These are phyloP conservation scores for Orius insidiosus DNA, from an alignment of 1,140 invertebrate genomes.

Conservation along the genomic window DNA sequence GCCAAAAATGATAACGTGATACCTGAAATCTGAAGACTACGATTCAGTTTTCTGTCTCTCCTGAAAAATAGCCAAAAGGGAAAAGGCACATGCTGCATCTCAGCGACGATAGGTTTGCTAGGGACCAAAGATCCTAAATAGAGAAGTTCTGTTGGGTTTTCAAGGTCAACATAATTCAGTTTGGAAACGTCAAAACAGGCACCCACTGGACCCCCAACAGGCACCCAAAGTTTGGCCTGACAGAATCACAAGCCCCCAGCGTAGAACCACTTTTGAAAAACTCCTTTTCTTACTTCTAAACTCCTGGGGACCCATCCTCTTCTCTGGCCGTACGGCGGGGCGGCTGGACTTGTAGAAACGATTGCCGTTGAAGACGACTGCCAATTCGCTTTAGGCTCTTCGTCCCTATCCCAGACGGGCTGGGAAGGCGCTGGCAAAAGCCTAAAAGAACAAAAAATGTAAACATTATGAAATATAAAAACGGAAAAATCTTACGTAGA, in stretches of 20 bases:
- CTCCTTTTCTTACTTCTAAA: conserved; percentile 64
- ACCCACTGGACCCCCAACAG: not conserved
- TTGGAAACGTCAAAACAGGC: too few species aligned
- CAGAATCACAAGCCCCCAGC: not conserved
- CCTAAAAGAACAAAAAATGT: conserved; percentile 31
- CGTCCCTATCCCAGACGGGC: conserved; percentile 71
- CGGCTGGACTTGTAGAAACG: conserved; percentile 52
- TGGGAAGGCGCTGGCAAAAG: conserved; percentile 69
- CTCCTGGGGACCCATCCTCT: conserved; percentile 85
- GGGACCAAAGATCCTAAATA: too few species aligned
- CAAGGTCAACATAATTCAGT: too few species aligned
- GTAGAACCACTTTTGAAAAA: too few species aligned
- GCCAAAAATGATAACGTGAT: too few species aligned
- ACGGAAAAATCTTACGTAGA: too few species aligned
- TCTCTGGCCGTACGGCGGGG: conserved; percentile 92
- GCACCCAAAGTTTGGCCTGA: not conserved
- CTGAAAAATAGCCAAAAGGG: too few species aligned
- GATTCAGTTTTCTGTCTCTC: too few species aligned
- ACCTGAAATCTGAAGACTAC: too few species aligned
- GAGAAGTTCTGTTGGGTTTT: too few species aligned
- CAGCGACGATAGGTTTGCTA: too few species aligned
- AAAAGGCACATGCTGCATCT: too few species aligned
- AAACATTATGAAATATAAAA: not conserved
- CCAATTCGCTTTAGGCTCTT: conserved; percentile 47
- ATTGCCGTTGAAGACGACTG: conserved; percentile 44